A percentile compares a stretch with the other conserved stretches of the same genome.
Evolutionary conservation across 1,140 invertebrate genomes (phyloP).

Genomic region (Bathynomus jamesi): DNA sequence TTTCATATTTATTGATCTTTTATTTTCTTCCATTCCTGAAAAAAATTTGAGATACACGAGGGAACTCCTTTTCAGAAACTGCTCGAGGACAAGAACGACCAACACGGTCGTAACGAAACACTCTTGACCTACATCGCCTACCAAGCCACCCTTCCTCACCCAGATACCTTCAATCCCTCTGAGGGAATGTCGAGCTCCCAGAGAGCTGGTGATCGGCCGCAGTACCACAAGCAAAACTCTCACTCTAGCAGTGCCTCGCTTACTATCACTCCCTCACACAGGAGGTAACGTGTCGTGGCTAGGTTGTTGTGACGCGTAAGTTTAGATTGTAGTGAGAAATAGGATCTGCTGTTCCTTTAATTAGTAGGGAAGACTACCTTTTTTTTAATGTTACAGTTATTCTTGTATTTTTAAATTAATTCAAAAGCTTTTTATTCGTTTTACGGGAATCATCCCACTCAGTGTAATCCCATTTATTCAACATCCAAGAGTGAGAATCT

Average conservation of each 20-base stretch:
- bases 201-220: background rate
- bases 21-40: too few species aligned
- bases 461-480: too few species aligned
- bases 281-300: conserved; percentile 16
- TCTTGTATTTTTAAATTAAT: too few species aligned
- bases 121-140: conserved; percentile 79
- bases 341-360: too few species aligned
- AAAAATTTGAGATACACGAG: background rate
- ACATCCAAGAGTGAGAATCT: too few species aligned
- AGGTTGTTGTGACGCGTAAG: too few species aligned
- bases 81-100: conserved; percentile 54
- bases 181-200: background rate
- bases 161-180: conserved; percentile 32
- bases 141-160: conserved; percentile 66
- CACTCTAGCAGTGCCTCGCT: background rate
- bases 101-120: conserved; percentile 70
- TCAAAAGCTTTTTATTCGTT: too few species aligned
- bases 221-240: background rate
- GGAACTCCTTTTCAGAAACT: conserved; percentile 15
- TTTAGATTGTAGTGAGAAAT: too few species aligned
- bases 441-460: too few species aligned
- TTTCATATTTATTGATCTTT: too few species aligned
- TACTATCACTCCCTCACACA: conserved; percentile 10
- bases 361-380: too few species aligned
- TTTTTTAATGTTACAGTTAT: too few species aligned